Conservation (phyloP, 2,113 vertebrate species). For the Vulpes lagopus region DNA sequence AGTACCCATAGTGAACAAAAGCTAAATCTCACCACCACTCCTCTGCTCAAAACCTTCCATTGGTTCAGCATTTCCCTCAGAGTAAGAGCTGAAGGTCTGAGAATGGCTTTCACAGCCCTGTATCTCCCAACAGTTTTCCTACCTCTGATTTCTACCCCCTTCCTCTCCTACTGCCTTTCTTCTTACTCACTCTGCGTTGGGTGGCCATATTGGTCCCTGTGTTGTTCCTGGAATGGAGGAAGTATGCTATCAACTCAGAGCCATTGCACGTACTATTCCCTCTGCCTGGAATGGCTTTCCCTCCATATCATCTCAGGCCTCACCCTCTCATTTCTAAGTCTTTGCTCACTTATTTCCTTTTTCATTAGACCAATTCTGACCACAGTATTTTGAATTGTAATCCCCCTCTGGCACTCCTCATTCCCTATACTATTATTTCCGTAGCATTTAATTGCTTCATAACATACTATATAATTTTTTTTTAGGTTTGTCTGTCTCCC, state of each 20-base stretch:
- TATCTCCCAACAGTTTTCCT: not conserved
- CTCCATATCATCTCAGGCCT: not conserved
- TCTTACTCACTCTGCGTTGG: not conserved
- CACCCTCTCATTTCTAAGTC: not conserved
- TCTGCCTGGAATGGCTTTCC: not conserved
- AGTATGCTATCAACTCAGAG: not conserved
- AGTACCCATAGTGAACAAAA: not conserved
- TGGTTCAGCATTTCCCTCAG: not conserved
- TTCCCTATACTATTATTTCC: not conserved
- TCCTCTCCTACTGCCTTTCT: not conserved
- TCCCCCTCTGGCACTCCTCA: not conserved
- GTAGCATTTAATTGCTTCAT: not conserved
- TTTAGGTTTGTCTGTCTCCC: not conserved
- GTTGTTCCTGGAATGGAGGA: not conserved
- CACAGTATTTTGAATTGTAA: not conserved
- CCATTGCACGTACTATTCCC: not conserved
- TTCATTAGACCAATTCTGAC: not conserved
- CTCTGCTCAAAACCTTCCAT: not conserved
- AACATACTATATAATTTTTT: not conserved
- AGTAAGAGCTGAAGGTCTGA: not conserved
- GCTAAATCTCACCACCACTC: not conserved
- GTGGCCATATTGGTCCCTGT: not conserved
- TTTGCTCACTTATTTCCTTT: not conserved
- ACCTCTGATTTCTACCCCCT: not conserved
- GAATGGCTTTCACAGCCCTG: not conserved